Conservation (phyloP, 1,140 invertebrate genomes). For the Choristoneura fumiferana region DNA sequence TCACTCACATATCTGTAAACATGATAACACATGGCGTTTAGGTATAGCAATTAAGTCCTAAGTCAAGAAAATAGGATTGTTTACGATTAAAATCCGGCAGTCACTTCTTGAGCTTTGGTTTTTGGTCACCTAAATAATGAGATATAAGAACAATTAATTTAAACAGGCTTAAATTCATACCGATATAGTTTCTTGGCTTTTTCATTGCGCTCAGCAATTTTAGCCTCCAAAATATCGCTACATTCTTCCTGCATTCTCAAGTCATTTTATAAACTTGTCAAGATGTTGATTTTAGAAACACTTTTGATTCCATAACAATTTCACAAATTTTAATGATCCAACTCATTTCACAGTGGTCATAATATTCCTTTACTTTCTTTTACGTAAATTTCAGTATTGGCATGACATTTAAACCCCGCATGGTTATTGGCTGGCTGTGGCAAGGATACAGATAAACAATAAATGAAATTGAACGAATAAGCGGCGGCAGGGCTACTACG, state of each 20-base stretch:
- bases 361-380: conserved; percentile 4
- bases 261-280: conserved; percentile 67
- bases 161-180: conserved; percentile 36
- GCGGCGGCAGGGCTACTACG: no score
- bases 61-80: not conserved
- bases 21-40: not conserved
- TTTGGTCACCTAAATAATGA: not conserved
- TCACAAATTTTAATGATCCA: conserved; percentile 4
- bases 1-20: conserved; percentile 79
- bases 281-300: conserved; percentile 52
- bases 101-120: conserved; percentile 20
- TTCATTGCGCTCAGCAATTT: conserved; percentile 59
- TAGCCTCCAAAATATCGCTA: conserved; percentile 59
- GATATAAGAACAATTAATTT: not conserved
- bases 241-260: conserved; percentile 72
- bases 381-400: conserved; percentile 1
- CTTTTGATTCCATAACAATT: conserved; percentile 20
- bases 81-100: not conserved
- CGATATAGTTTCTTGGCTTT: conserved; percentile 70
- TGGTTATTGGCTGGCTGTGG: not conserved
- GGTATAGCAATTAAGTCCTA: not conserved
- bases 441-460: no score
- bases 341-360: conserved; percentile 7
- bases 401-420: conserved; percentile 9
- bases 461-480: no score